Evolutionary conservation across 1,140 invertebrate species (phyloP), one percentile per base, ranked within the genome.

Genomic region (Drosophila oshimai): DNA sequence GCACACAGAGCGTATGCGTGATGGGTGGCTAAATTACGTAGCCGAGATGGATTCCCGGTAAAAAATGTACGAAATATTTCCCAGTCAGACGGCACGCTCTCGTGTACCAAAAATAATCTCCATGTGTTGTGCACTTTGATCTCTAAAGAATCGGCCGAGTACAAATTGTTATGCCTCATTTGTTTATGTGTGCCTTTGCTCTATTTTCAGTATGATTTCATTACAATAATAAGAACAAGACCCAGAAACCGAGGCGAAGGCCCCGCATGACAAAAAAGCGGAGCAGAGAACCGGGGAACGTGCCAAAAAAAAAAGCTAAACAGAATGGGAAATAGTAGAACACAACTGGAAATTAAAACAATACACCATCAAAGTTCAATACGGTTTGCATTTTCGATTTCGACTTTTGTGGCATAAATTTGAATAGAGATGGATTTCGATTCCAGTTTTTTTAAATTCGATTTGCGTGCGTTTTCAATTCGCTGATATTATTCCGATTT

Each of bases 121-220:
- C 33, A 20, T 45, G 29, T 71, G 78, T 68, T 45, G 29, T 71
- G 78, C 68, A 83, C 80, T 74, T 78, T 74, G 79, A 83, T 83
- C 80, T 54, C 33, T 33, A 34, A 62, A 60, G 57, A 83, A 75
- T 62, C 39, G 45, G 33, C 22, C 28, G 46, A 31, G 44, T 46
- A 71, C 73, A 54, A 51, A 72, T 76, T 46, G 49, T 46, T 49
- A 15, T 34, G 44, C 29, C 58, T 17, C 28, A 33, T 18, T 54
- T 72, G 28, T 72, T 41, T 17, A 20, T 36, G 50, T 61, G 49
- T 57, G 64, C 55, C 54, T 60, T 45, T 67, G 67, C 33, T 67
- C 69, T 78, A 78, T 79, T 79, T 78, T 74, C 68, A 36, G 18
- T 78, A 79, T 76, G 53, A 77, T 73, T 67, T 65, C 74, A 72